These are phyloP conservation scores for Nothoprocta perdicaria DNA, from an alignment of 2,113 vertebrate genomes.

Conservation along the genomic window DNA sequence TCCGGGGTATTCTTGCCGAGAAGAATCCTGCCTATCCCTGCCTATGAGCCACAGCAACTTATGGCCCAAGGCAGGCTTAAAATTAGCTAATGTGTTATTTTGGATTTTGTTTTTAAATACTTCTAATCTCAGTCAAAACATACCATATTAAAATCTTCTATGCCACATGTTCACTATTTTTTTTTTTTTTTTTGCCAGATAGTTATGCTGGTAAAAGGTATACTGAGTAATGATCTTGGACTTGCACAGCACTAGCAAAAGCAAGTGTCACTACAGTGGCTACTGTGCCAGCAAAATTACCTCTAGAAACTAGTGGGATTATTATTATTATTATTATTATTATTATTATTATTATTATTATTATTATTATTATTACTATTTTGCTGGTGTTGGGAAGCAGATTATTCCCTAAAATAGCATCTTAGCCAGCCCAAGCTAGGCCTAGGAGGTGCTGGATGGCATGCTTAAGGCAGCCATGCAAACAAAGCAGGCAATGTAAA, in stretches of 20 bases:
- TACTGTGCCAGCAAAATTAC: neutral
- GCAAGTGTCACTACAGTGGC: neutral
- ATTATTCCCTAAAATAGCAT: neutral
- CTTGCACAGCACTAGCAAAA: neutral
- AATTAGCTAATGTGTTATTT: constrained; percentile 22
- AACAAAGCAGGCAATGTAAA: neutral
- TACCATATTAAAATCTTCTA: constrained; percentile 5
- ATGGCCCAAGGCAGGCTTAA: constrained; percentile 12
- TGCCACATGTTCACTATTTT: neutral
- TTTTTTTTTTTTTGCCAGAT: neutral
- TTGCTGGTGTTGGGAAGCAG: neutral
- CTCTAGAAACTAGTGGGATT: neutral
- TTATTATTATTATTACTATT: neutral
- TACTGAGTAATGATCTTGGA: neutral
- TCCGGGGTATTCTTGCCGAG: neutral
- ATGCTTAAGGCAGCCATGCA: neutral
- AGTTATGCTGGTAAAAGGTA: neutral
- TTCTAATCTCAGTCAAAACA: constrained; percentile 42
- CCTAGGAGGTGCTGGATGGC: accelerated
- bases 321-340: too few species aligned
- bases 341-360: too few species aligned
- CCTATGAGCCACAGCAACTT: neutral
- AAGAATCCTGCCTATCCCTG: neutral
- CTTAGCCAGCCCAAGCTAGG: neutral
- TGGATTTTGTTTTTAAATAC: constrained; percentile 21